A percentile compares a stretch with the other conserved stretches of the same genome.
Conservation (phyloP, 2,797 vertebrate genomes). For the Rhynchotus rufescens region DNA sequence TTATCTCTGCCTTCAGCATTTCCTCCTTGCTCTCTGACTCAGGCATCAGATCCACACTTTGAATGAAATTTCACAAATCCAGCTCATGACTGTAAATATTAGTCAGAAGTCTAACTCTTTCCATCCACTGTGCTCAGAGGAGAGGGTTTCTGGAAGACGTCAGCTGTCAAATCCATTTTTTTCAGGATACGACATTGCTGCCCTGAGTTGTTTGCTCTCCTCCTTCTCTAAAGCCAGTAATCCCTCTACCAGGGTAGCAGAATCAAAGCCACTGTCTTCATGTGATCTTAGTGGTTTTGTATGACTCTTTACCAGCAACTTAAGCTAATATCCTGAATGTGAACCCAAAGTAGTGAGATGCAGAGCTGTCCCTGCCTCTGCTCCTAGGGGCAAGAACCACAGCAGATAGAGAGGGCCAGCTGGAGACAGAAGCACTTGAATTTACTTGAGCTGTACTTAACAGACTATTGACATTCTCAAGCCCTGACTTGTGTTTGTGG, state of each 20-base stretch:
- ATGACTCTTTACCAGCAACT: background rate
- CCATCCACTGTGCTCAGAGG: background rate
- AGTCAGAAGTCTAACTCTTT: constrained; percentile 41
- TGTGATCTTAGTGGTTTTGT: background rate
- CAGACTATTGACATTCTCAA: background rate
- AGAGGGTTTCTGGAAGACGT: background rate
- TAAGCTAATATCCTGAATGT: background rate
- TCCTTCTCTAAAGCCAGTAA: background rate
- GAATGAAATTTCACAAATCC: constrained; percentile 20
- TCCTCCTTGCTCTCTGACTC: background rate
- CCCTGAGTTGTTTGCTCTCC: background rate
- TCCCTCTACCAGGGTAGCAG: background rate
- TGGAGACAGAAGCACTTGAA: background rate
- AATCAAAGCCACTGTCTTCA: background rate
- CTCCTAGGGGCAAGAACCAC: background rate
- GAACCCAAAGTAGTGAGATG: background rate
- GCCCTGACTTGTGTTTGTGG: background rate
- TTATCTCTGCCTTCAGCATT: background rate
- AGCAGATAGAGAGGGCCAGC: background rate
- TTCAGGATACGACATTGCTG: background rate
- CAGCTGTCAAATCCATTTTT: background rate
- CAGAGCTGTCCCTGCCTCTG: background rate
- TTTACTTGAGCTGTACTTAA: background rate
- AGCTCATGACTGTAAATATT: background rate
- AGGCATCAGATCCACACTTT: background rate